These are phyloP conservation scores for Vespertilio murinus DNA, from an alignment of 2,797 vertebrate species.

Conservation along the genomic window DNA sequence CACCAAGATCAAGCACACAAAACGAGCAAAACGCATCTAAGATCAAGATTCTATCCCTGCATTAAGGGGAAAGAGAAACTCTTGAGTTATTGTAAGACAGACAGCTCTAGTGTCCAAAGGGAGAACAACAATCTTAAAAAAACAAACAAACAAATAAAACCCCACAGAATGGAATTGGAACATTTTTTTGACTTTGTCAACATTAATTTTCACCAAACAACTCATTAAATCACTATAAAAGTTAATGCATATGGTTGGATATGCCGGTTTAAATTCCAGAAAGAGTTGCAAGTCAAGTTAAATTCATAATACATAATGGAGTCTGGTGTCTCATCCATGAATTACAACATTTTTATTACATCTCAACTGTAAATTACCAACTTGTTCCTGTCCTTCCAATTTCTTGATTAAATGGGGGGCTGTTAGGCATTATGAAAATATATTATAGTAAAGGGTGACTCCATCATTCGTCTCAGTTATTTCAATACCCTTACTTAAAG, in stretches of 20 bases:
- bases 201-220: conserved; percentile 79
- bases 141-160: background rate
- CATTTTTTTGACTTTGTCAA: conserved; percentile 72
- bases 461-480: conserved; percentile 77
- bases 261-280: conserved; percentile 72
- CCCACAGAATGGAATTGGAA: conserved; percentile 8
- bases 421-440: conserved; percentile 67
- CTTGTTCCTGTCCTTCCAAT: conserved; percentile 72
- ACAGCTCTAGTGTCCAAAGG: conserved; percentile 38
- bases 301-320: conserved; percentile 64
- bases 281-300: conserved; percentile 69
- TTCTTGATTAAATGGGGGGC: conserved; percentile 77
- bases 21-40: background rate
- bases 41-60: background rate
- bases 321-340: conserved; percentile 56
- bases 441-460: conserved; percentile 74
- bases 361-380: conserved; percentile 76
- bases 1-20: background rate
- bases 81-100: background rate
- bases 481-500: conserved; percentile 81
- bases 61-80: background rate
- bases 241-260: conserved; percentile 65
- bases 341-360: conserved; percentile 76
- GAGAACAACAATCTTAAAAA: background rate
- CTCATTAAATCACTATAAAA: conserved; percentile 80